These are phyloP conservation scores for Lepidotrigona ventralis DNA, from an alignment of 1,140 invertebrate genomes.

Conservation along the genomic window DNA sequence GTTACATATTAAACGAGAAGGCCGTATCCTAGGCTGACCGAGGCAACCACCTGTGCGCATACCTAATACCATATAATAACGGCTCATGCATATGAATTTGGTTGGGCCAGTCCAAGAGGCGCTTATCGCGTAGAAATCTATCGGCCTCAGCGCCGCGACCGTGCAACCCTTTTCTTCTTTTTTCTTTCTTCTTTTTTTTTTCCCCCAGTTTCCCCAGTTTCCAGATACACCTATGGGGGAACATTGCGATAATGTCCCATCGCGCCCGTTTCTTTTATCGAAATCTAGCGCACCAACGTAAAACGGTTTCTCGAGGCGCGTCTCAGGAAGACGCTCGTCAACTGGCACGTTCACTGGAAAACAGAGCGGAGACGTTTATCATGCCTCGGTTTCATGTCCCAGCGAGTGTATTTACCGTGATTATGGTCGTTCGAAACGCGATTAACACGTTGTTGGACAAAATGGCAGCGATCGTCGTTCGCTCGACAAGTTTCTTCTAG, in stretches of 20 bases:
- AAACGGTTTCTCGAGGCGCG: background rate
- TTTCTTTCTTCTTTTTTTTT: too few relatives aligned
- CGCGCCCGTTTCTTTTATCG: slow-evolving; percentile 17
- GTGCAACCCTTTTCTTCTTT: slow-evolving; percentile 70
- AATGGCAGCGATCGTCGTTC: background rate
- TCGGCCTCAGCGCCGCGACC: slow-evolving; percentile 60
- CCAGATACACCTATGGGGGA: slow-evolving; percentile 47
- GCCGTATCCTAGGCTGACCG: slow-evolving; percentile 57
- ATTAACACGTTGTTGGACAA: background rate
- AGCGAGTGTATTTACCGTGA: background rate
- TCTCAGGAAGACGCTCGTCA: too few relatives aligned
- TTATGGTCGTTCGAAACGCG: background rate
- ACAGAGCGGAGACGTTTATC: background rate
- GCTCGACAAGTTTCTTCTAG: too few relatives aligned
- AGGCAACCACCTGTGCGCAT: slow-evolving; percentile 78
- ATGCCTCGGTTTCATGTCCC: too few relatives aligned
- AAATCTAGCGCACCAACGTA: slow-evolving; percentile 6
- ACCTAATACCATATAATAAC: slow-evolving; percentile 79
- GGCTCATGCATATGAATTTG: slow-evolving; percentile 79
- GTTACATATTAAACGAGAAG: slow-evolving; percentile 63
- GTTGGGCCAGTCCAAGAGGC: slow-evolving; percentile 67
- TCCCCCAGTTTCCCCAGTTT: too few relatives aligned
- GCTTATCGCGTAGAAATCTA: slow-evolving; percentile 72
- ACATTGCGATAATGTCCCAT: slow-evolving; percentile 45
- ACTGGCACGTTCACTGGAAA: background rate